Percentiles rank a stretch among this genome's conserved stretches.
Evolutionary conservation across 2,888 invertebrate species (phyloP).

Genomic region (Agrotis puta): DNA sequence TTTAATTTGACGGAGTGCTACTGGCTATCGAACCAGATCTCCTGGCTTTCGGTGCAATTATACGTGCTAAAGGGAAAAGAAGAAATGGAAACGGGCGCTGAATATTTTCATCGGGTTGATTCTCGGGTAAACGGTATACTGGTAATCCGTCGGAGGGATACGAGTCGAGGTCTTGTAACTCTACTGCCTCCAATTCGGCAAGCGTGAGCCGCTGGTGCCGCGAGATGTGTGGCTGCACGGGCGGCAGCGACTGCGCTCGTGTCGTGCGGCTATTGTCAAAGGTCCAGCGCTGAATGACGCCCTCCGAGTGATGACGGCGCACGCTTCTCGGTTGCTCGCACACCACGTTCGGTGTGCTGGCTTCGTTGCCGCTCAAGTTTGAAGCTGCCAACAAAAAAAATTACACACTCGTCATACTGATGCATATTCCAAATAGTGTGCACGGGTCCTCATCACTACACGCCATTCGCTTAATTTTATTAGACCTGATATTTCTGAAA

Average conservation of each 20-base stretch:
- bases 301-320: constrained; percentile 62
- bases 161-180: constrained; percentile 13
- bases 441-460: background rate
- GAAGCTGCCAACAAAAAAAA: constrained; percentile 71
- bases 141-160: background rate
- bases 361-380: constrained; percentile 72
- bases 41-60: background rate
- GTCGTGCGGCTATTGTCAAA: constrained; percentile 75
- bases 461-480: background rate
- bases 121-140: background rate
- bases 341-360: constrained; percentile 34
- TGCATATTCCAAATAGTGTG: background rate
- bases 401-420: background rate
- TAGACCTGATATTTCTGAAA: background rate
- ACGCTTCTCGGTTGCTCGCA: constrained; percentile 14
- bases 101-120: background rate
- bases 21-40: background rate
- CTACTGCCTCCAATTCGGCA: constrained; percentile 1
- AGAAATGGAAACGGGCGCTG: too few species aligned
- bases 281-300: constrained; percentile 76
- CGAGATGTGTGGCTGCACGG: too few species aligned
- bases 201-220: background rate
- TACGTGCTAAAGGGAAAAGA: background rate
- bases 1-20: too few species aligned
- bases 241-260: too few species aligned